Conservation (phyloP, 2,797 vertebrate species). For the Macropodus opercularis region DNA sequence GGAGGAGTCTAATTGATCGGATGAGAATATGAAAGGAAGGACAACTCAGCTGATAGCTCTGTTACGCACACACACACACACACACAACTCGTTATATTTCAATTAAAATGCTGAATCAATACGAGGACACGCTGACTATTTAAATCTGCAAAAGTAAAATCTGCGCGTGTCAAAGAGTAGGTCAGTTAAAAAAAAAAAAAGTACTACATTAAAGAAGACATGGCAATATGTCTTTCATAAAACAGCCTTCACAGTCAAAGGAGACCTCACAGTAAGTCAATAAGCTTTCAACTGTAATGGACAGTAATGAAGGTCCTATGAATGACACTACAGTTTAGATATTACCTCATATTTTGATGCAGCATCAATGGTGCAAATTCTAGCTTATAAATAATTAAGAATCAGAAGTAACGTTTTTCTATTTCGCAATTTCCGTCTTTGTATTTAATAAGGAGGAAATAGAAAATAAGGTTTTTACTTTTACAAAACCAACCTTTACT, state of each 20-base stretch:
- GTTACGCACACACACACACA: neutral
- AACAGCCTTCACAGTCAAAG: conserved; percentile 40
- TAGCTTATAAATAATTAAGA: conserved; percentile 59
- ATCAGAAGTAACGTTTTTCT: conserved; percentile 24
- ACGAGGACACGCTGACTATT: conserved; percentile 1
- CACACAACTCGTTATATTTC: neutral
- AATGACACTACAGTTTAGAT: conserved; percentile 23
- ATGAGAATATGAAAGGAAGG: conserved; percentile 8
- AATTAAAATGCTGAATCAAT: conserved; percentile 24
- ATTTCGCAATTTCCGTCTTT: conserved; percentile 37
- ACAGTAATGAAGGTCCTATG: conserved; percentile 6
- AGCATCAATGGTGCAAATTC: conserved; percentile 53
- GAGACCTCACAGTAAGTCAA: conserved; percentile 42
- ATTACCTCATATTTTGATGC: conserved; percentile 46
- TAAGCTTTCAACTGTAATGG: conserved; percentile 24
- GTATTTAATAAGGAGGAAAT: conserved; percentile 52
- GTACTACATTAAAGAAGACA: conserved; percentile 9
- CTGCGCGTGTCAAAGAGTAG: neutral
- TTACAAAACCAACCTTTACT: conserved; percentile 17
- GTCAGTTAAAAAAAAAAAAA: neutral
- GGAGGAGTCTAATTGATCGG: conserved; percentile 1
- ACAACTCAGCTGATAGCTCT: neutral
- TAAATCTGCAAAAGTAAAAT: conserved; percentile 11
- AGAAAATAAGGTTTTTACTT: conserved; percentile 47
- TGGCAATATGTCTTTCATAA: conserved; percentile 14